These are phyloP conservation scores for Albula glossodonta DNA, from an alignment of 2,113 vertebrate genomes.

Conservation along the genomic window DNA sequence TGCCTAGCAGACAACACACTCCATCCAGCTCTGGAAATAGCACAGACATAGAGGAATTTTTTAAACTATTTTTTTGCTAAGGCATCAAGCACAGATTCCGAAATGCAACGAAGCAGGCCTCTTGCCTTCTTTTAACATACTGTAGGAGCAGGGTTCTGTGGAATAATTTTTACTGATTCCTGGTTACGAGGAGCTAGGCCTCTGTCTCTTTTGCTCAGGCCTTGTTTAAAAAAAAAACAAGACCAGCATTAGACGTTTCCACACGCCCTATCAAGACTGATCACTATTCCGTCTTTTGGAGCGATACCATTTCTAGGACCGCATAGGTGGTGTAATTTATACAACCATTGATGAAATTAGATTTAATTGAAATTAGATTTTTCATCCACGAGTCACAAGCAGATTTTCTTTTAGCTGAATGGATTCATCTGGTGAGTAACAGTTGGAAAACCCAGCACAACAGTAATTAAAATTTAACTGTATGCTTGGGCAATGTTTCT, in stretches of 20 bases:
- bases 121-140: background rate
- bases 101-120: background rate
- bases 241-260: background rate
- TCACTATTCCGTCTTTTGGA: background rate
- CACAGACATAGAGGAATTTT: background rate
- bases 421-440: background rate
- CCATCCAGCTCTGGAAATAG: background rate
- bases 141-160: background rate
- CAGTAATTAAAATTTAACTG: background rate
- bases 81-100: background rate
- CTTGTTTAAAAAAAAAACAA: background rate
- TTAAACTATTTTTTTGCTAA: background rate
- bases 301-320: background rate
- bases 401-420: background rate
- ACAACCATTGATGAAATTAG: background rate
- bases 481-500: background rate
- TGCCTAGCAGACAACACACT: background rate
- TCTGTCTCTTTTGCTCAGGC: background rate
- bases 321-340: background rate
- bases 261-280: background rate
- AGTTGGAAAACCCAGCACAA: background rate
- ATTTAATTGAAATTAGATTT: background rate
- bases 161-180: background rate
- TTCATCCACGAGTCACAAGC: slow-evolving; percentile 2
- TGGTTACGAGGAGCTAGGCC: background rate